These are phyloP conservation scores for Sitophilus oryzae DNA, from an alignment of 1,140 invertebrate genomes.

Conservation along the genomic window DNA sequence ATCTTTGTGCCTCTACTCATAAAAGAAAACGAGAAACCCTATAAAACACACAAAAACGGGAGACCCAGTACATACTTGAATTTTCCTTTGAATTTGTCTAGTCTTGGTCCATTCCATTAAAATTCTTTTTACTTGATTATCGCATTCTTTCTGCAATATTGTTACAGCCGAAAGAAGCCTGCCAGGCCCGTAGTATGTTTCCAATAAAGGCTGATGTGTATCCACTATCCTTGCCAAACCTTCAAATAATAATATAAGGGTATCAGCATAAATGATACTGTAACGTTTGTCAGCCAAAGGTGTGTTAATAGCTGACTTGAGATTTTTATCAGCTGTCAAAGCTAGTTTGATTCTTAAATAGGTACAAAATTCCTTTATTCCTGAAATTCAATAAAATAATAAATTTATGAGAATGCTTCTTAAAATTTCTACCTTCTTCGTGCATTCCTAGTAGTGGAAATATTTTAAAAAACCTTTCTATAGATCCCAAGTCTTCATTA, in stretches of 20 bases:
- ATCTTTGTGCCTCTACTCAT: no score
- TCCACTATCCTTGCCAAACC: conserved; percentile 83
- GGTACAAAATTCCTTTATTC: conserved; percentile 84
- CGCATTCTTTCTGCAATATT: conserved; percentile 82
- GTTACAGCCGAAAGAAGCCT: conserved; percentile 64
- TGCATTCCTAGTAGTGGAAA: conserved; percentile 91
- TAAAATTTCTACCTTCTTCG: conserved; percentile 55
- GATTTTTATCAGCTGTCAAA: conserved; percentile 67
- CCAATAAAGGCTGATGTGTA: conserved; percentile 87
- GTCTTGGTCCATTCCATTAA: conserved; percentile 72
- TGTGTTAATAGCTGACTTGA: conserved; percentile 57
- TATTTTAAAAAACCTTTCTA: conserved; percentile 98
- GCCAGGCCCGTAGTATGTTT: conserved; percentile 89
- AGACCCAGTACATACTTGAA: conserved; percentile 57
- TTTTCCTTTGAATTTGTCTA: conserved; percentile 62
- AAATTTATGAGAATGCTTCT: not conserved
- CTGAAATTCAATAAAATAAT: not conserved
- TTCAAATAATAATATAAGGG: conserved; percentile 80
- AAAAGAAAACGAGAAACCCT: no score
- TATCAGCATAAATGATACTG: conserved; percentile 75
- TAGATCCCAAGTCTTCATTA: conserved; percentile 81
- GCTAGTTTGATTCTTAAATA: conserved; percentile 82
- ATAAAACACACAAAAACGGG: no score
- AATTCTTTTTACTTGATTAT: conserved; percentile 65
- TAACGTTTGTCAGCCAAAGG: conserved; percentile 64